Evolutionary conservation across 2,113 vertebrate species (phyloP).

Genomic region (Bos indicus): DNA sequence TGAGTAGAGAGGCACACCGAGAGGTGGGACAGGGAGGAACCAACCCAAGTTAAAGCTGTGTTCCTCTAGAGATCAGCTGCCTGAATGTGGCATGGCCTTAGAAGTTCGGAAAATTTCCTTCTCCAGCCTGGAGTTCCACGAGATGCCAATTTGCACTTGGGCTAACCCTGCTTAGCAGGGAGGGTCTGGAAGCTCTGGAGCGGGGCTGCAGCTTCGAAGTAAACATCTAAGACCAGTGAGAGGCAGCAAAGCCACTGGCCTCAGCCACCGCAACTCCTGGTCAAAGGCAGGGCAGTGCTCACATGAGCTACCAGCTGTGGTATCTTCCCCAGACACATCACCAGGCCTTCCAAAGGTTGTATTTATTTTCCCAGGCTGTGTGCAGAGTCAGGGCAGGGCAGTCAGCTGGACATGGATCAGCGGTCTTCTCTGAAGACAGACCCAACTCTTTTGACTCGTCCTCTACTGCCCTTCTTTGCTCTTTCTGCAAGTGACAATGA

Average conservation of each 20-base stretch:
- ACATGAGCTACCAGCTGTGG: neutral
- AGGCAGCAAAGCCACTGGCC: neutral
- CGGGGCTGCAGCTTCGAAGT: neutral
- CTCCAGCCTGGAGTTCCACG: neutral
- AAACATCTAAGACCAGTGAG: neutral
- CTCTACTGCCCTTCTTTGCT: neutral
- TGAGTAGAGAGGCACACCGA: neutral
- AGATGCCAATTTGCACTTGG: neutral
- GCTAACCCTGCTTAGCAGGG: neutral
- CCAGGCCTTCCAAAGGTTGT: constrained; percentile 73
- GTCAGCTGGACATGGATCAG: neutral
- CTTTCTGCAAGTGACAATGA: neutral
- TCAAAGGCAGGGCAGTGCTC: neutral
- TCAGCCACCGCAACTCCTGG: neutral
- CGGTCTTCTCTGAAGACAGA: neutral
- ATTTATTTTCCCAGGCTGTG: constrained; percentile 56
- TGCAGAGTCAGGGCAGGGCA: neutral
- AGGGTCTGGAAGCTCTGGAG: neutral
- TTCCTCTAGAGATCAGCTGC: neutral
- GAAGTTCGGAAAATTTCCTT: neutral
- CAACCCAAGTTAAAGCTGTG: neutral
- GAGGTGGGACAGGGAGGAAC: neutral
- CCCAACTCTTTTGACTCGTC: neutral
- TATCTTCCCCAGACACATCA: constrained; percentile 59
- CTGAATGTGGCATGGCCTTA: neutral